A percentile compares a stretch with the other conserved stretches of the same genome.
These are phyloP conservation scores for Acanthurus tractus DNA, from an alignment of 2,797 vertebrate species.

Conservation along the genomic window DNA sequence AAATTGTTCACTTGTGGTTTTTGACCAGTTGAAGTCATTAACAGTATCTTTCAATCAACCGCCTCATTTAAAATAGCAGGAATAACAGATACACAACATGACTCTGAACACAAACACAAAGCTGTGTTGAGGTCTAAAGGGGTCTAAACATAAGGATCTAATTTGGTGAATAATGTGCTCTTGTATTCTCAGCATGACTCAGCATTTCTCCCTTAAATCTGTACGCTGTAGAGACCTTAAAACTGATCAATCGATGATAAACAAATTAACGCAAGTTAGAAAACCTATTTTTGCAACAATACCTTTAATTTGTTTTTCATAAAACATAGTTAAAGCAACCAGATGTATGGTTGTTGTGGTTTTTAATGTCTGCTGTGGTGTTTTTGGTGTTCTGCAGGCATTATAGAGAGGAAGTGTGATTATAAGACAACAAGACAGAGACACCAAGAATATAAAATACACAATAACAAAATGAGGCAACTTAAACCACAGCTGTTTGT, in stretches of 20 bases:
- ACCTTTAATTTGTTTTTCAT: background rate
- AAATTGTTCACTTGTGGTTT: no score
- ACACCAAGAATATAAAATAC: background rate
- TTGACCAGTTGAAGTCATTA: background rate
- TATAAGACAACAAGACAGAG: background rate
- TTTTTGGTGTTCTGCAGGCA: background rate
- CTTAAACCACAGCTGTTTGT: conserved; percentile 16
- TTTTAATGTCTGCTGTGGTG: background rate
- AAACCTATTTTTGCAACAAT: background rate
- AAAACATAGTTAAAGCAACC: background rate
- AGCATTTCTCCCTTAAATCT: conserved; percentile 50
- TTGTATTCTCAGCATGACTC: conserved; percentile 76
- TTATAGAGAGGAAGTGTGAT: background rate
- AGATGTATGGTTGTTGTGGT: background rate
- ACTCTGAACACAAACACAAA: background rate
- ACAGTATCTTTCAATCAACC: background rate
- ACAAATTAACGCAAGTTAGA: background rate
- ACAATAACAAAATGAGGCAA: background rate
- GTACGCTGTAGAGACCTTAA: conserved; percentile 1
- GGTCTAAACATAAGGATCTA: conserved; percentile 62
- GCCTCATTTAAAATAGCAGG: background rate
- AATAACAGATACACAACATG: no score
- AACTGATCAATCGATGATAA: background rate
- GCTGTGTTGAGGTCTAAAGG: conserved; percentile 8
- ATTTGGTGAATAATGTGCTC: conserved; percentile 45